Evolutionary conservation across 2,113 vertebrate genomes (phyloP), one percentile per base, ranked within the genome.

Genomic region (Tyto alba): DNA sequence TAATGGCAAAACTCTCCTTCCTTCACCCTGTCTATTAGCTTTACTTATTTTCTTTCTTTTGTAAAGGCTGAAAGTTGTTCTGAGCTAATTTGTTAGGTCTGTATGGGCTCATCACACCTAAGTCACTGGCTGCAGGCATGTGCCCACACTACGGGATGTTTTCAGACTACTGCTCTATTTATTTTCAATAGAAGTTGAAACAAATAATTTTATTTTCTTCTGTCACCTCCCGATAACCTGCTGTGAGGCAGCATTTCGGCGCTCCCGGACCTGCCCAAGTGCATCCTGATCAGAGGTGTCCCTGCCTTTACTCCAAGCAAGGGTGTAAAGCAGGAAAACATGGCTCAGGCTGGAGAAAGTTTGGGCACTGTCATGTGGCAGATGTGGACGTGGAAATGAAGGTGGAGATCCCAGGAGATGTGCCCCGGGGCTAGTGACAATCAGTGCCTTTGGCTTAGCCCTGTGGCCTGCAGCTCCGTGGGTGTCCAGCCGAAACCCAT

Each of bases 101-200:
- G 11, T n/a, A 9, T 0, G 1, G 21, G 30, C 34, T 59, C 29
- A 32, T 12, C 0, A 1, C 6, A 6, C 13, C 19, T 10, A 38
- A 66, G 38, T 73, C 52, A 38, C 19, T 25, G 53, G 45, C 40
- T 68, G 40, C 1, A 2, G 36, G 32, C 22, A 6, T 8, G 16
- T 29, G 22, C 50, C 34, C 57, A 18, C 1, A 0, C 55, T 26
- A 8, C 17, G 17, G 55, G 29, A 30, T 36, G 13, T 43, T 93
- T 75, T 63, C 50, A 80, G 55, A 52, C 12, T 64, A 25, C 18
- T 22, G 34, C 34, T 52, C 23, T 36, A n/a, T 75, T 74, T 48
- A 32, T 64, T 77, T 77, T 55, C 53, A 48, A 25, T 25, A 67
- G 66, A 60, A 2, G 1, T 29, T 32, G 40, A 67, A 67, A 34